Percentiles rank a stretch among this genome's conserved stretches.
These are phyloP conservation scores for Drosophila basisetae DNA, from an alignment of 2,888 invertebrate species.

Conservation along the genomic window DNA sequence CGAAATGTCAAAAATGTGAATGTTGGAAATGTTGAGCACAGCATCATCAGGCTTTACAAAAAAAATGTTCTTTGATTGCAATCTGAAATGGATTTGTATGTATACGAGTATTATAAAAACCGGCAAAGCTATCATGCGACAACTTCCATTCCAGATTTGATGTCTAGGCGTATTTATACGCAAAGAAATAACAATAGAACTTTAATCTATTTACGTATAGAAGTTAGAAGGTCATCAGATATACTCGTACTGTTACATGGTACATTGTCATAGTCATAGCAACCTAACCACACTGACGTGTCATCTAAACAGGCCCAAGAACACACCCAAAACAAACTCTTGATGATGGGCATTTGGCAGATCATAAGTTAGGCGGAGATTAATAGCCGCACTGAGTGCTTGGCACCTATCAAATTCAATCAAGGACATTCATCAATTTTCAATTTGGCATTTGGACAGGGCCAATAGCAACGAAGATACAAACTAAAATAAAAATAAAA, in stretches of 20 bases:
- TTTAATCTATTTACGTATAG: background rate
- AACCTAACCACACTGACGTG: conserved; percentile 8
- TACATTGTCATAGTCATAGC: background rate
- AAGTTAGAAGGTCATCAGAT: background rate
- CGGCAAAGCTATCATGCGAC: background rate
- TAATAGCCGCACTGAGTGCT: conserved; percentile 79
- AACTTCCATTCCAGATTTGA: background rate
- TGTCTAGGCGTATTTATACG: background rate
- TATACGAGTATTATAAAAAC: too few species aligned
- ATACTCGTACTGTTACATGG: background rate
- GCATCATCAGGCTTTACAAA: background rate
- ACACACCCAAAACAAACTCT: conserved; percentile 17
- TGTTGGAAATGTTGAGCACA: background rate
- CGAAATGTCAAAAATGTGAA: background rate
- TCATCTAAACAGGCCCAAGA: conserved; percentile 10
- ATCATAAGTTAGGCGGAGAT: conserved; percentile 79
- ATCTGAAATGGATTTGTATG: background rate
- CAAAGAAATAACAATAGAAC: background rate
- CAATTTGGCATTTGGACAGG: conserved; percentile 75
- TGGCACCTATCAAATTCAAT: conserved; percentile 81
- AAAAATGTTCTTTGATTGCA: background rate
- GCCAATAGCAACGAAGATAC: conserved; percentile 22
- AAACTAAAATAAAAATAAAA: conserved; percentile 50
- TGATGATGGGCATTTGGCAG: conserved; percentile 46
- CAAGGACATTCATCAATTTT: conserved; percentile 81